A percentile compares a stretch with the other conserved stretches of the same genome.
Conservation (phyloP, 2,113 vertebrate species). For the Cavia aperea region DNA sequence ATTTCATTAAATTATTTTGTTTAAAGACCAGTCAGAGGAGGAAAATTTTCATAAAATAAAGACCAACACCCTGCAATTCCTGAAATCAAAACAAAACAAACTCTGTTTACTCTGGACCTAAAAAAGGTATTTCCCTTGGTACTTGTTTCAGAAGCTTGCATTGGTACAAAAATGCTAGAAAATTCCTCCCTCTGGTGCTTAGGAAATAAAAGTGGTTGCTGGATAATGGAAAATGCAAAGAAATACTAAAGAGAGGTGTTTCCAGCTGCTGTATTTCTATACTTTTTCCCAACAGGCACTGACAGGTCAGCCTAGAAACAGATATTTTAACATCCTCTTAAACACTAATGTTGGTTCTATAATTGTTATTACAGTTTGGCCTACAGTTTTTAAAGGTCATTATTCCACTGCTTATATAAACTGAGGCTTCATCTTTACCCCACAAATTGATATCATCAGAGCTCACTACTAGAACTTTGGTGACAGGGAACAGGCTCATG, state of each 20-base stretch:
- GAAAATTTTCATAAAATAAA: background rate
- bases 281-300: background rate
- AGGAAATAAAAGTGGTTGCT: background rate
- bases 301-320: conserved; percentile 52
- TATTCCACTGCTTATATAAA: conserved; percentile 56
- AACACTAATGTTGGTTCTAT: conserved; percentile 62
- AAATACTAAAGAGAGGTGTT: background rate
- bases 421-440: conserved; percentile 56
- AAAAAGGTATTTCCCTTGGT: background rate
- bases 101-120: conserved; percentile 2
- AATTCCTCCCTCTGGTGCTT: background rate
- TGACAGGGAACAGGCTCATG: conserved; percentile 44
- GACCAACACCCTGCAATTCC: background rate
- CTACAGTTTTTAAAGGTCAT: conserved; percentile 58
- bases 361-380: conserved; percentile 60
- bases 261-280: background rate
- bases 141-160: background rate
- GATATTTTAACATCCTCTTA: conserved; percentile 9
- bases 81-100: too few relatives aligned
- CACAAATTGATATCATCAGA: conserved; percentile 43
- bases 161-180: background rate
- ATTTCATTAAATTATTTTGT: background rate
- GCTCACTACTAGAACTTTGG: background rate
- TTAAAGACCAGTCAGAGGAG: conserved; percentile 33
- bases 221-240: background rate